phyloP scores from a whole-genome alignment of 2,113 vertebrate species.

The Pardalotus punctatus region DNA sequence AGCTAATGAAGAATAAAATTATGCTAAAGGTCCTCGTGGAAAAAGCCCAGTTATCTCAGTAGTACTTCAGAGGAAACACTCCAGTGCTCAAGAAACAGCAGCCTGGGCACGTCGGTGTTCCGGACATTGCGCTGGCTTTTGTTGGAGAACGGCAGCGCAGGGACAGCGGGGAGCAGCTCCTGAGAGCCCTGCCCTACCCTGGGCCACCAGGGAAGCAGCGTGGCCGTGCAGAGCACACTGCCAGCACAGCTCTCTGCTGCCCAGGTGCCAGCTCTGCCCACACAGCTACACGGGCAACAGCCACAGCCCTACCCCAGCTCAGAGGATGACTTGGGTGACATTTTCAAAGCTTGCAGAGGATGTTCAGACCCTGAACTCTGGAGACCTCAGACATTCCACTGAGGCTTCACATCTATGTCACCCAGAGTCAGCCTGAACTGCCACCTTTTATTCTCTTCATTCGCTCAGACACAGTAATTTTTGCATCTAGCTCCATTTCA shows the following conservation, averaged over 20 bases:
- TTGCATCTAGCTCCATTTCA: background rate
- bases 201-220: background rate
- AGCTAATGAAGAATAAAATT: background rate
- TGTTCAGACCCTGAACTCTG: background rate
- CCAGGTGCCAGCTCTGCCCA: background rate
- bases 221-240: background rate
- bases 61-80: background rate
- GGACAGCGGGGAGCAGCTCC: background rate
- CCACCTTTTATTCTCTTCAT: background rate
- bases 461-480: background rate
- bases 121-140: background rate
- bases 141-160: background rate
- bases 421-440: background rate
- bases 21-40: background rate
- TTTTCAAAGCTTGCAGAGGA: background rate
- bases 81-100: background rate
- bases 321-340: fast-evolving
- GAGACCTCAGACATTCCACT: background rate
- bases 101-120: background rate
- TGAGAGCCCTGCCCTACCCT: background rate
- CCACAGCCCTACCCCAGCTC: background rate
- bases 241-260: background rate
- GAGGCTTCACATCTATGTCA: background rate
- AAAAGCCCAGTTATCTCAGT: background rate
- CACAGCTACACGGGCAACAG: fast-evolving